Base-by-base conservation (phyloP, 2,888 invertebrate species). In the Oscheius sp. region DNA sequence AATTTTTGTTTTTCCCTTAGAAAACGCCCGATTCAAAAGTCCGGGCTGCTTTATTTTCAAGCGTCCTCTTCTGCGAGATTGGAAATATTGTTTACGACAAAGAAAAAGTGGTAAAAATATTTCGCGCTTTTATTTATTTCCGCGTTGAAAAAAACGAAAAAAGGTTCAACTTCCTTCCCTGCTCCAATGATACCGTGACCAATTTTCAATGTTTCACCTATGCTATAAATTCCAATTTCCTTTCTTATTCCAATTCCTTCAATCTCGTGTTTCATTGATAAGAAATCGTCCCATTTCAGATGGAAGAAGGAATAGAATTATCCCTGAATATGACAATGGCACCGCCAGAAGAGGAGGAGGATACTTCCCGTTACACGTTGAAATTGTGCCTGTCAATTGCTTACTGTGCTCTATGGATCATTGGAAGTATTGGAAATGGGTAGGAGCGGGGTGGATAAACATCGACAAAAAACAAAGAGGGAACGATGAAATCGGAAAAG, bases 351-450 rank as follows among this genome's bases (percentile, higher is more conserved):
- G n/a, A n/a, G n/a, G 73, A 45, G 13, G 63, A 72, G 2, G 76
- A 78, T 27, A 43, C 76, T 3, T 76, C 80, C 1, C 73, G 82
- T 18, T 73, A 76, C 0, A 79, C 83, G 2, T 61, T 84, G 21
- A 79, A 81, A 53, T 68, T 81, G 56, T 72, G 68, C 16, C 74
- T 85, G 52, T 75, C 79, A 13, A 80, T 82, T n/a, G 77, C 80
- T 12, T 87, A 87, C 72, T 75, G 76, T 46, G 72, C 84, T 7
- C 75, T 86, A 21, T 87, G 86, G 69, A 69, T 87, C 6, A 69
- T 85, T 59, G 87, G 87, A 23, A 84, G 83, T 7, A 77, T 87
- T 9, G 87, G 87, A 70, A 87, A 87, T 76, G 85, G 84, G 87
- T 86, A n/a, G n/a, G n/a, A n/a, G n/a, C n/a, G n/a, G n/a, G n/a